Evolutionary conservation across 2,888 invertebrate genomes (phyloP), one percentile per base, ranked within the genome.

Genomic region (Nemotelus nigrinus): DNA sequence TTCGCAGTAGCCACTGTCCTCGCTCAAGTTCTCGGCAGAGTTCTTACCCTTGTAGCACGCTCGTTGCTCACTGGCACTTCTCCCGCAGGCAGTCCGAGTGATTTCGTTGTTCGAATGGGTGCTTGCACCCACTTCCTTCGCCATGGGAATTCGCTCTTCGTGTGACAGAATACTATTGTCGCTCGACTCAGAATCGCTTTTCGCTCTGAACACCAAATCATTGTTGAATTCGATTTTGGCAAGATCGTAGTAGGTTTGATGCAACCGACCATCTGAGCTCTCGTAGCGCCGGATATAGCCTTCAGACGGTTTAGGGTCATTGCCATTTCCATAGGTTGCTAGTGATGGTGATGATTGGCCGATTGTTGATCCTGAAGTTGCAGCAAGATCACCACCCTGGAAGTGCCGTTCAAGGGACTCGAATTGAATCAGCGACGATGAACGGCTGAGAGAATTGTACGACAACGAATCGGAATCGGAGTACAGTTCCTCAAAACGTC

Each of bases 341-440:
- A 87, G 77, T 7, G 87, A 87, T 2, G 87, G 87, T 2, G 87
- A 87, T 3, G 87, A 87, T 65, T 87, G 86, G 48, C 86, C 86
- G 78, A 87, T 80, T 39, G 85, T 85, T 57, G 81, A 83, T 50
- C 86, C 86, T 78, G 86, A 80, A 25, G 85, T 85, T 58, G 81
- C 82, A 82, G 85, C 82, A 71, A 85, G 84, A 76, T 84, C 85
- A 82, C 82, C 86, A 82, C 82, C 86, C 82, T 90, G 90, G 83
- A 92, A 89, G 82, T 92, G 92, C 64, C 91, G 90, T 85, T 95
- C 95, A 79, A 95, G 88, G 3, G 93, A 94, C 87, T 95, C 95
- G 86, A 96, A 96, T 87, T 95, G 95, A 80, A 95, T 90, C 80
- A 96, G 89, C 82, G 94, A 94, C 81, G 94, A 94, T 79, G 94